Conservation (phyloP, 2,888 invertebrate species). For the Sinhomidia bicolor region DNA sequence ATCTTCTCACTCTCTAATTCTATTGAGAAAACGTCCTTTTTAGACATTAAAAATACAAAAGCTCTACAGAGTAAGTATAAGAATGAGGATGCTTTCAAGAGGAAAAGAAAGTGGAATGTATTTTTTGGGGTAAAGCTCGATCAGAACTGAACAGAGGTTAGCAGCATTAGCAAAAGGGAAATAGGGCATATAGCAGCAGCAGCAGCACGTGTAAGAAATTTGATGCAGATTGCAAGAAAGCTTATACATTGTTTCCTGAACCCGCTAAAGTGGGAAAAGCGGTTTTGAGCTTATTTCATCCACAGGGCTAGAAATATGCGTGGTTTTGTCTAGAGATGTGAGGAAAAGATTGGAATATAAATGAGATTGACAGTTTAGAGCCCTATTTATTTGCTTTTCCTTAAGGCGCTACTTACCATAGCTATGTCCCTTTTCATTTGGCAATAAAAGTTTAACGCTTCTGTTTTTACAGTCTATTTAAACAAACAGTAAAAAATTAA, state of each 20-base stretch:
- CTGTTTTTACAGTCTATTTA: no score
- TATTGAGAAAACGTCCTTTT: conserved; percentile 6
- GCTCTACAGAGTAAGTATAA: background rate
- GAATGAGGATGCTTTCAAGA: background rate
- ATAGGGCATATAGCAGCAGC: background rate
- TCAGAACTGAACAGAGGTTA: no score
- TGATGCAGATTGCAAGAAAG: background rate
- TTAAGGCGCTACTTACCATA: background rate
- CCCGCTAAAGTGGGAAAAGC: background rate
- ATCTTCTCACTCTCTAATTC: background rate
- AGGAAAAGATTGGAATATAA: conserved; percentile 52
- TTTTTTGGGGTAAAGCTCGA: background rate
- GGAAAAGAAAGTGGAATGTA: conserved; percentile 1
- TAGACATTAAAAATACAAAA: conserved; percentile 10
- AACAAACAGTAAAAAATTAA: no score
- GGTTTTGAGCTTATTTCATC: background rate
- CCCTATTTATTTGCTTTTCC: background rate
- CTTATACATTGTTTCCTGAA: background rate
- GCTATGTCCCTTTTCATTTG: no score
- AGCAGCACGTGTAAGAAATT: background rate
- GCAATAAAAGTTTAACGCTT: no score
- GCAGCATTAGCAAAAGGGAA: background rate
- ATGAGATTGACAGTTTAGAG: conserved; percentile 65
- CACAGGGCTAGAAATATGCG: conserved; percentile 5
- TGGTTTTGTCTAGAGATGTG: conserved; percentile 1